Base-by-base conservation (phyloP, 2,888 invertebrate genomes). In the Pristionchus arcanus region DNA sequence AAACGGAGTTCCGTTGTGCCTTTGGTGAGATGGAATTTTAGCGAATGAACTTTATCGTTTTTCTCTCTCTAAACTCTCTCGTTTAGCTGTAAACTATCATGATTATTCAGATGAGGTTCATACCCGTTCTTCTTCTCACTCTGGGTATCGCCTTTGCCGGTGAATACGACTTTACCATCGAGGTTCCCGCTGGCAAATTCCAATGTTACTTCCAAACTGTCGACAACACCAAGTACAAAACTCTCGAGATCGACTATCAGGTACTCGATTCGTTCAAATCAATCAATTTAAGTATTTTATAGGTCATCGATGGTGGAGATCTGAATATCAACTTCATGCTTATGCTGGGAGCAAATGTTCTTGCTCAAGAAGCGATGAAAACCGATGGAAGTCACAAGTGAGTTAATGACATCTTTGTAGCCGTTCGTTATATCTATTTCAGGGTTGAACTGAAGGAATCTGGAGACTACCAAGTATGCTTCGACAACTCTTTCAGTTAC, bases 281-380 rank as follows among this genome's bases (percentile, higher is more conserved):
- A 25, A 85, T 59, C 21, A 11, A 28, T 68, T 2, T 53, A 9
- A 0, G 16, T n/a, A 68, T n/a, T 21, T 68, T 25, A 3, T 95
- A 97, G 97, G 98, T 98, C 0, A 97, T 98, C 94, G 97, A 97
- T 95, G 97, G 97, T 0, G 97, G 97, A 0, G 97, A 97, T 93
- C 95, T 97, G 92, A 97, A 98, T 95, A 97, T 98, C 59, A 97
- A 97, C 55, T 97, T 98, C 95, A 96, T 97, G 91, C 94, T 97
- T 59, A 91, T 94, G 11, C 92, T 96, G 0, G 97, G 97, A 2
- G 94, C 94, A 1, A 92, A 92, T 63, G 92, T 94, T 21, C 81
- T 95, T 31, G 92, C 93, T 91, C 93, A 95, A 93, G 96, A 96
- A 89, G 91, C 94, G 28, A 93, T 94, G 91, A 95, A 95, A 91